Evolutionary conservation across 2,888 invertebrate species (phyloP).

Genomic region (Listrodromus nycthemerus): DNA sequence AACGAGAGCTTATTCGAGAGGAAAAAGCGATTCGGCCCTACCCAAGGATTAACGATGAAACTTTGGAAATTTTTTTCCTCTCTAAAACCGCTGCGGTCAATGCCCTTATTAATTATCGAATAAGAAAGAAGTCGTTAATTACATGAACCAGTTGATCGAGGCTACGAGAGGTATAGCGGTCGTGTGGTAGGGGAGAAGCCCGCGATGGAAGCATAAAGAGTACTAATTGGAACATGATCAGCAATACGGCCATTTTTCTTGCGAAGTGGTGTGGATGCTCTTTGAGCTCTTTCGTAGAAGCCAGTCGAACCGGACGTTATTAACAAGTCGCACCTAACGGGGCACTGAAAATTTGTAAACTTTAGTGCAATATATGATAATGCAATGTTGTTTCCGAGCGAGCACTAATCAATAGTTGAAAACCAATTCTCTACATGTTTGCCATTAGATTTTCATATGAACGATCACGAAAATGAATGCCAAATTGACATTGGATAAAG

Average conservation of each 20-base stretch:
- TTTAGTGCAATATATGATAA: neutral
- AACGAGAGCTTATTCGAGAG: constrained; percentile 91
- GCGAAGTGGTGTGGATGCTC: constrained; percentile 15
- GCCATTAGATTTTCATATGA: neutral
- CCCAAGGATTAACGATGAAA: constrained; percentile 89
- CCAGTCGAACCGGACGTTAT: neutral
- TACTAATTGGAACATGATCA: constrained; percentile 4
- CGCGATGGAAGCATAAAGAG: neutral
- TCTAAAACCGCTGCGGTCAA: neutral
- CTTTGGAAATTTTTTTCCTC: constrained; percentile 25
- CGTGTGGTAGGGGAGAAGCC: neutral
- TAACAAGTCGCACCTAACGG: neutral
- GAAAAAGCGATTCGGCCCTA: constrained; percentile 95
- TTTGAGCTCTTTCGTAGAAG: neutral
- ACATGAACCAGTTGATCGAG: neutral
- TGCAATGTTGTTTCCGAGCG: neutral
- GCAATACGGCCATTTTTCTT: constrained; percentile 5
- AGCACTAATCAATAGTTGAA: neutral
- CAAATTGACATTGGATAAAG: neutral
- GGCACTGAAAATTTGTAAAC: neutral
- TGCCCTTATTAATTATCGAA: neutral
- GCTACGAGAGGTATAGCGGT: neutral
- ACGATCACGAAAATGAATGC: neutral
- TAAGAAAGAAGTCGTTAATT: neutral
- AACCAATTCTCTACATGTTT: neutral